phyloP scores from a whole-genome alignment of 1,140 invertebrate species.

The Paracyclopina nana region DNA sequence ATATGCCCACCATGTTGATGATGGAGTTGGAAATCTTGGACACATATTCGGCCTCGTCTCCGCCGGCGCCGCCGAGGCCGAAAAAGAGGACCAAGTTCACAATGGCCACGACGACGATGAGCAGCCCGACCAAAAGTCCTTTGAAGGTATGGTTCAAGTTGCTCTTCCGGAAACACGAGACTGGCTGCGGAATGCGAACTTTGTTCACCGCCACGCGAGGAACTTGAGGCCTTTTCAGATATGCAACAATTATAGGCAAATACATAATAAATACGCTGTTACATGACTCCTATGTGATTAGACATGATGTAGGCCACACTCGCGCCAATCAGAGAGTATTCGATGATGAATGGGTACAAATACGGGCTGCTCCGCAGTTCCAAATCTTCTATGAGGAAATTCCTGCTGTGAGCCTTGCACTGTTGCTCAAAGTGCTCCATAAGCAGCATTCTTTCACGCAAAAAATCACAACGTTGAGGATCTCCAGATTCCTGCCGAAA shows the following conservation, averaged over 20 bases:
- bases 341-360: slow-evolving; percentile 86
- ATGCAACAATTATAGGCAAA: too few relatives aligned
- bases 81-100: slow-evolving; percentile 86
- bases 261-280: slow-evolving; percentile 5
- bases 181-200: too few relatives aligned
- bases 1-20: not conserved
- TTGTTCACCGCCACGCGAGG: too few relatives aligned
- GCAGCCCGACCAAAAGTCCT: slow-evolving; percentile 73
- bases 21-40: not conserved
- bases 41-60: not conserved
- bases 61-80: slow-evolving; percentile 59
- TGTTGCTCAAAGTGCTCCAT: too few relatives aligned
- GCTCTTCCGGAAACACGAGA: not conserved
- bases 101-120: slow-evolving; percentile 66
- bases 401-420: too few relatives aligned
- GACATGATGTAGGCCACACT: slow-evolving; percentile 94
- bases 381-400: too few relatives aligned
- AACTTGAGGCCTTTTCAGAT: too few relatives aligned
- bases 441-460: too few relatives aligned
- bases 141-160: slow-evolving; percentile 70
- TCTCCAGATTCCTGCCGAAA: too few relatives aligned
- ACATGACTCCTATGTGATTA: slow-evolving; percentile 63
- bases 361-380: slow-evolving; percentile 55
- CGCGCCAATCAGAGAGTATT: slow-evolving; percentile 87
- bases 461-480: too few relatives aligned